phyloP scores from a whole-genome alignment of 2,113 vertebrate species.

The Oophaga pumilio region DNA sequence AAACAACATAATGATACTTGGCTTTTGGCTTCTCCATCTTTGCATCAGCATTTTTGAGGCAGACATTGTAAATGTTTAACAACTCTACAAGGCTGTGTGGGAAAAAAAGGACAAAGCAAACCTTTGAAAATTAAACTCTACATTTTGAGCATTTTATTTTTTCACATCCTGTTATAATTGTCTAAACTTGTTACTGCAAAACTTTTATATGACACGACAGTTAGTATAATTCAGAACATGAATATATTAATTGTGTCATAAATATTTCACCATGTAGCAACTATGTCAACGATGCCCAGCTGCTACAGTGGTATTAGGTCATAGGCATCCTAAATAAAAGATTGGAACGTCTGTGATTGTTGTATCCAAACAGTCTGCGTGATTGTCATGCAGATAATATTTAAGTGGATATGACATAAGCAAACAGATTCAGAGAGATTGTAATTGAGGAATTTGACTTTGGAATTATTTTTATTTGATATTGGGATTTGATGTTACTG shows the following conservation, averaged over 20 bases:
- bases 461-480: background rate
- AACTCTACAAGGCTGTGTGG: slow-evolving; percentile 62
- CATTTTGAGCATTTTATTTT: background rate
- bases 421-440: background rate
- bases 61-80: slow-evolving; percentile 71
- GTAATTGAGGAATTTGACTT: background rate
- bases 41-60: slow-evolving; percentile 69
- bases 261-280: slow-evolving; percentile 38
- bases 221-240: slow-evolving; percentile 11
- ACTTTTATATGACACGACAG: slow-evolving; percentile 43
- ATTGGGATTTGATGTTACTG: background rate
- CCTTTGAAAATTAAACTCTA: background rate
- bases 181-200: background rate
- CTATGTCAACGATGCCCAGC: slow-evolving; percentile 23
- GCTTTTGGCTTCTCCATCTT: slow-evolving; percentile 59
- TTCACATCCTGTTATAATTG: background rate
- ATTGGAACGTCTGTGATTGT: slow-evolving; percentile 12
- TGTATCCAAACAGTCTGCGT: background rate
- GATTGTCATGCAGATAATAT: background rate
- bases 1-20: slow-evolving; percentile 65
- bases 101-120: slow-evolving; percentile 38
- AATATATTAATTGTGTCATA: slow-evolving; percentile 40
- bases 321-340: slow-evolving; percentile 18
- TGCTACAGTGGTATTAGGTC: slow-evolving; percentile 34
- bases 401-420: background rate